Conservation (phyloP, 2,797 vertebrate genomes). For the Coregonus suidteri region DNA sequence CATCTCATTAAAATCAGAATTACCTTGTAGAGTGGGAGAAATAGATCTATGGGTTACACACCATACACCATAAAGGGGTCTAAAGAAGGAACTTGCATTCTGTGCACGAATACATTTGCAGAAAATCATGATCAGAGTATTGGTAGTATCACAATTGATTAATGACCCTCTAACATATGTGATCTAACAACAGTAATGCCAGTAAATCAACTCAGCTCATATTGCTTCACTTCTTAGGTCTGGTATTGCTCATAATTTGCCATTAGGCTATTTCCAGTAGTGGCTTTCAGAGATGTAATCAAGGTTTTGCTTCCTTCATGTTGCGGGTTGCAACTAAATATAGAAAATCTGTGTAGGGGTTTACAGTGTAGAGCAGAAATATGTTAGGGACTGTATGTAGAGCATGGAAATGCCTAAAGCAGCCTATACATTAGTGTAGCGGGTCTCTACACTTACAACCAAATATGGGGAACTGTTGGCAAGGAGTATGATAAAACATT, state of each 20-base stretch:
- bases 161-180: conserved; percentile 20
- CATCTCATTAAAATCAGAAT: conserved; percentile 65
- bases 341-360: background rate
- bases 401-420: no score
- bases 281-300: conserved; percentile 22
- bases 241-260: background rate
- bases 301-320: background rate
- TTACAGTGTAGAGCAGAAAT: background rate
- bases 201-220: background rate
- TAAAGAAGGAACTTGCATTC: conserved; percentile 21
- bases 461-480: background rate
- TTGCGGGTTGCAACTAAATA: background rate
- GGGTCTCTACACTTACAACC: background rate
- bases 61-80: conserved; percentile 46
- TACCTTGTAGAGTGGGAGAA: conserved; percentile 51
- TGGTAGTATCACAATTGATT: background rate
- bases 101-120: conserved; percentile 12
- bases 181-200: conserved; percentile 3
- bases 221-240: background rate
- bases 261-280: background rate
- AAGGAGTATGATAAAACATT: no score
- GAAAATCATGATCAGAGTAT: conserved; percentile 48
- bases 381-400: no score
- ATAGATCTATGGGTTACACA: conserved; percentile 47
- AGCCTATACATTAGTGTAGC: no score